These are phyloP conservation scores for Notodonta ziczac DNA, from an alignment of 2,888 invertebrate species.

Conservation along the genomic window DNA sequence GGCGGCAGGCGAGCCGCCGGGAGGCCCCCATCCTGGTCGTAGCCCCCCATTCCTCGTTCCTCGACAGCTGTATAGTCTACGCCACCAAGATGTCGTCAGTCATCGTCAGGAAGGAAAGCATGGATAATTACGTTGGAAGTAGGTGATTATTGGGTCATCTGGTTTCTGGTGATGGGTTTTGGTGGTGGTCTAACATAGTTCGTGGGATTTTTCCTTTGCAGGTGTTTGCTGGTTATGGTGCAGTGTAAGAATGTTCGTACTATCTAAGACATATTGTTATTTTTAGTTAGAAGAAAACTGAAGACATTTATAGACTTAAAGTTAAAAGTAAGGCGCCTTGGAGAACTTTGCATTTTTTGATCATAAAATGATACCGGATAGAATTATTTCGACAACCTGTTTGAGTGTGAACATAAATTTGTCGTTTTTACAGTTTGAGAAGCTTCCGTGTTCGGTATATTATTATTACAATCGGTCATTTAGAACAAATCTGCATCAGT, in stretches of 20 bases:
- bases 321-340: too few relatives aligned
- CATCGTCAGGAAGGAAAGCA: slow-evolving; percentile 92
- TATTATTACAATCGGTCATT: too few relatives aligned
- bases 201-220: not conserved
- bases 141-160: slow-evolving; percentile 77
- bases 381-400: not conserved
- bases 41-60: slow-evolving; percentile 95
- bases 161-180: slow-evolving; percentile 31
- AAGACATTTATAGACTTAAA: too few relatives aligned
- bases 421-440: not conserved
- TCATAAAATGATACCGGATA: not conserved
- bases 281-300: too few relatives aligned
- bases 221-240: too few relatives aligned
- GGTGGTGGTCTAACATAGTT: slow-evolving; percentile 13
- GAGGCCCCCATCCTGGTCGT: slow-evolving; percentile 95
- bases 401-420: not conserved
- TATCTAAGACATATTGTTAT: too few relatives aligned
- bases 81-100: slow-evolving; percentile 92
- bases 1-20: slow-evolving; percentile 88
- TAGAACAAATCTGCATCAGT: too few relatives aligned
- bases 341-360: too few relatives aligned
- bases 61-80: slow-evolving; percentile 94
- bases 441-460: too few relatives aligned
- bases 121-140: slow-evolving; percentile 95
- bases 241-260: too few relatives aligned